Conservation (phyloP, 2,113 vertebrate species). For the Rhipidura dahli region DNA sequence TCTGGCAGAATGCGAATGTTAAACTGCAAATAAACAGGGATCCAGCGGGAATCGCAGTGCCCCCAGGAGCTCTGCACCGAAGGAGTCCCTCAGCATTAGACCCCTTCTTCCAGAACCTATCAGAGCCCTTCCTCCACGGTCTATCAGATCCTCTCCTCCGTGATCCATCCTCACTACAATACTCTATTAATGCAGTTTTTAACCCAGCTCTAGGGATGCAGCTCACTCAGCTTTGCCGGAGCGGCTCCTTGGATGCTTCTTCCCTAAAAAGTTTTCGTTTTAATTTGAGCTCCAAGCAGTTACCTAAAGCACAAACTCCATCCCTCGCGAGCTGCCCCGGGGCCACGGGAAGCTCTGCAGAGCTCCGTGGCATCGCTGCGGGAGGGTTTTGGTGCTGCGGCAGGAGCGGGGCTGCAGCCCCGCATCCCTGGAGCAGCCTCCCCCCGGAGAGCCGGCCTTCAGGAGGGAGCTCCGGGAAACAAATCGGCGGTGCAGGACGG, state of each 20-base stretch:
- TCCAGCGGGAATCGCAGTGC: background rate
- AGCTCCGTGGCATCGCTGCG: accelerated
- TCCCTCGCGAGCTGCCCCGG: background rate
- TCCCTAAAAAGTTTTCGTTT: background rate
- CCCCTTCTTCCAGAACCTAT: accelerated
- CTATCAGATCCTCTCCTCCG: background rate
- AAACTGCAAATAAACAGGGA: background rate
- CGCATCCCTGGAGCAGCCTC: background rate
- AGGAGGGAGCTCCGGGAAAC: background rate
- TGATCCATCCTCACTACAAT: accelerated
- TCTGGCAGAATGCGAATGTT: background rate
- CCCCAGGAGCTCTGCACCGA: background rate
- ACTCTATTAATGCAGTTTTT: accelerated
- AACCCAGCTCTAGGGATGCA: background rate
- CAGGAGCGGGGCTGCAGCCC: background rate
- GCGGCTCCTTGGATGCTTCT: background rate
- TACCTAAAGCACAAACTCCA: accelerated
- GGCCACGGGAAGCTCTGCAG: background rate
- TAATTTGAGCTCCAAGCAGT: background rate
- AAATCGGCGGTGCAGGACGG: accelerated
- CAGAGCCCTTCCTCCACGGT: background rate
- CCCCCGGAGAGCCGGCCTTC: accelerated
- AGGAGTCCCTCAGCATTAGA: background rate
- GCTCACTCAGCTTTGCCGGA: background rate
- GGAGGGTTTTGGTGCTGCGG: background rate